These are phyloP conservation scores for Agriopis leucophaearia DNA, from an alignment of 2,888 invertebrate genomes.

Conservation along the genomic window DNA sequence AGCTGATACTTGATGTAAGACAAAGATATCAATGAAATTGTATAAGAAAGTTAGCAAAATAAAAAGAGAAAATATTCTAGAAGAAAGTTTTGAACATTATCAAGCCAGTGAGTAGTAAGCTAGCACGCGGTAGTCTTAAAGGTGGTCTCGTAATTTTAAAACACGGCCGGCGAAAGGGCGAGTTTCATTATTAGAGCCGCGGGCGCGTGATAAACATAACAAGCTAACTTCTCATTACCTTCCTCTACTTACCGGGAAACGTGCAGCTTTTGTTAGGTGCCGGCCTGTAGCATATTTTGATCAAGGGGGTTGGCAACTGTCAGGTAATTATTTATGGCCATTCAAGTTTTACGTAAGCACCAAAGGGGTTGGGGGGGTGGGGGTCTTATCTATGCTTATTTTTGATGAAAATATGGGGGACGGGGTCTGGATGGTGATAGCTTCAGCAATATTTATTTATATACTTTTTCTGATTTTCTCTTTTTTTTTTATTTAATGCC, in stretches of 20 bases:
- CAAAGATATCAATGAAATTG: too few relatives aligned
- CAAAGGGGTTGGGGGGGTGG: too few relatives aligned
- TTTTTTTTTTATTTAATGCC: too few relatives aligned
- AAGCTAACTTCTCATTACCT: conserved; percentile 67
- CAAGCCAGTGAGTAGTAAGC: conserved; percentile 2
- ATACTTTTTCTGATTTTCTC: too few relatives aligned
- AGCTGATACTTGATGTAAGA: too few relatives aligned
- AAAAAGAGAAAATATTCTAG: background rate
- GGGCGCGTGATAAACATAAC: conserved; percentile 58
- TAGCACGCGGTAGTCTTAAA: conserved; percentile 19
- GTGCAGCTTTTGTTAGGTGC: conserved; percentile 15
- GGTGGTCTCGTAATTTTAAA: conserved; percentile 34
- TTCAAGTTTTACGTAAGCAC: too few relatives aligned
- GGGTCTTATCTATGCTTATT: too few relatives aligned
- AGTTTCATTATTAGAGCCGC: conserved; percentile 41
- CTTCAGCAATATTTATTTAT: too few relatives aligned
- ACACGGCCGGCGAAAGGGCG: conserved; percentile 32
- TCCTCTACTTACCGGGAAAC: conserved; percentile 54
- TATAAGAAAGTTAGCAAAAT: background rate
- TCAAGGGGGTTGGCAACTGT: too few relatives aligned
- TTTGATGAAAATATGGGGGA: too few relatives aligned
- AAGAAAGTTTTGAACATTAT: background rate
- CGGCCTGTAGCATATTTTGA: background rate
- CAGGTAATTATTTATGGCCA: background rate
- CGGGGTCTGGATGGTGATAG: too few relatives aligned